Base-by-base conservation (phyloP, 2,888 invertebrate genomes). In the Hyalella azteca region DNA sequence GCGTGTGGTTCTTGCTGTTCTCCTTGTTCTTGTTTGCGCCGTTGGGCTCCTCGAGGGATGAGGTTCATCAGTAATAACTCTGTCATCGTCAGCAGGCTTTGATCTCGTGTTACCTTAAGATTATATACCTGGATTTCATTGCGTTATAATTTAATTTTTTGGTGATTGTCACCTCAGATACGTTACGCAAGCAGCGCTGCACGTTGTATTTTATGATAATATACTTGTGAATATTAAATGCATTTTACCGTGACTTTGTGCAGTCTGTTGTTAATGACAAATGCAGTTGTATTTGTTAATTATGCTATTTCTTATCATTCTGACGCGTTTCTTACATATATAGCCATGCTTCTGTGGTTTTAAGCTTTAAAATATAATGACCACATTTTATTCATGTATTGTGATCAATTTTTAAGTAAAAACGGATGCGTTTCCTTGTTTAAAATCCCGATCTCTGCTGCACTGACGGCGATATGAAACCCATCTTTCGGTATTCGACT, bases 371-470 rank as follows among this genome's bases (percentile, higher is more conserved):
- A 26, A 26, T 7, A 3, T 22, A 5, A 13, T 22, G 29, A 22
- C 22, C 7, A 26, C 54, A 13, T 54, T 54, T 54, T 54, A 54
- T 26, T 54, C 54, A 54, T 54, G 54, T 22, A 26, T 26, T 54
- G 54, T 54, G 54, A 54, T 54, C n/a, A 54, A 54, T 54, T 54
- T 54, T 54, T 54, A 54, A 54, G 29, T 54, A 54, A 54, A 54
- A 54, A 2, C n/a, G n/a, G n/a, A n/a, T n/a, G n/a, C n/a, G n/a
- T n/a, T n/a, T n/a, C n/a, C n/a, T n/a, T n/a, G n/a, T n/a, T n/a
- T n/a, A n/a, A n/a, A n/a, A n/a, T n/a, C n/a, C n/a, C n/a, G n/a
- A n/a, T n/a, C n/a, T n/a, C n/a, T n/a, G n/a, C n/a, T n/a, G n/a
- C n/a, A n/a, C n/a, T n/a, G n/a, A n/a, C n/a, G n/a, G n/a, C n/a